Conservation (phyloP, 2,797 vertebrate species). For the Megaceryle alcyon region DNA sequence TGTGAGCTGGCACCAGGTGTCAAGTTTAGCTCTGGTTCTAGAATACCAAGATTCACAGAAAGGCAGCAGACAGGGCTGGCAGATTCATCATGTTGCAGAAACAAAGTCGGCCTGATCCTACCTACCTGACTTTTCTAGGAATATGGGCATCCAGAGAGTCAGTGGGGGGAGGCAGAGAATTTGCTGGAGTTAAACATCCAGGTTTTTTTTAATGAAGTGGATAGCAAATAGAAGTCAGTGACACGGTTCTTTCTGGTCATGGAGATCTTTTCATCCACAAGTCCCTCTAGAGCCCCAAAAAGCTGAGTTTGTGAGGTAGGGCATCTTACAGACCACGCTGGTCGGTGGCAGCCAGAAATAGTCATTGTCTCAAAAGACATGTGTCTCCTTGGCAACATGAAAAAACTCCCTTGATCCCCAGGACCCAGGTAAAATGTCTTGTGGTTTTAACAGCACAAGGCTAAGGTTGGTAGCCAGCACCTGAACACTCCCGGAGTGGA, state of each 20-base stretch:
- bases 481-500: neutral
- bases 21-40: constrained; percentile 9
- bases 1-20: neutral
- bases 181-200: neutral
- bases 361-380: neutral
- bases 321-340: neutral
- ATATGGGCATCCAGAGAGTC: neutral
- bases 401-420: accelerated
- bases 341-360: neutral
- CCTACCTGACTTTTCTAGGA: neutral
- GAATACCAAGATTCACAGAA: neutral
- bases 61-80: neutral
- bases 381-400: neutral
- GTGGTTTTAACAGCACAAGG: neutral
- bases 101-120: neutral
- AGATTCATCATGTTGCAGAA: neutral
- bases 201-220: neutral
- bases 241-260: neutral
- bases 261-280: neutral
- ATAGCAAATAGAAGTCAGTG: neutral
- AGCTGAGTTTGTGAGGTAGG: neutral
- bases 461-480: neutral
- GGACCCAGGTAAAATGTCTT: neutral
- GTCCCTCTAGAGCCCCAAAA: neutral
- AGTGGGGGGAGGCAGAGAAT: neutral